These are phyloP conservation scores for Uria lomvia DNA, from an alignment of 2,113 vertebrate genomes.

Conservation along the genomic window DNA sequence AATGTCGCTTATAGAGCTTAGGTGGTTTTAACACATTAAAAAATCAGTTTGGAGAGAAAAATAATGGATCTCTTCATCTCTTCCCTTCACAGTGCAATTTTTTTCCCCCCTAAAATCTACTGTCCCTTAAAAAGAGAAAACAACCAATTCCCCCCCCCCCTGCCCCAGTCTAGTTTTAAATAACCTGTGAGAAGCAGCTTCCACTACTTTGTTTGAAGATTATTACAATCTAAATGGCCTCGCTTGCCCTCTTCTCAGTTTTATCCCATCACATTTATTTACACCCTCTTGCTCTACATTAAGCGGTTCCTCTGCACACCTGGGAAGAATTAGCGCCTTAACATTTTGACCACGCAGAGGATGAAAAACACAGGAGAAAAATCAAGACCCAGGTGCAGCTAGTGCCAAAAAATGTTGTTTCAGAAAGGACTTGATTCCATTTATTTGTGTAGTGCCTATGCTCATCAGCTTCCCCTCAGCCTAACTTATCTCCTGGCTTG, in stretches of 20 bases:
- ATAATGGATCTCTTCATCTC: not conserved
- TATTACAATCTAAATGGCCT: not conserved
- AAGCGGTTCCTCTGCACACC: not conserved
- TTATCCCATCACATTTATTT: slow-evolving; percentile 36
- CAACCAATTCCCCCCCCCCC: no score
- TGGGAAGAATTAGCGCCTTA: not conserved
- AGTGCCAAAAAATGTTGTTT: not conserved
- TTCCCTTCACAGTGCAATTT: not conserved
- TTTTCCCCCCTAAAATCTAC: not conserved
- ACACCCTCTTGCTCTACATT: not conserved
- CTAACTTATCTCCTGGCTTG: not conserved
- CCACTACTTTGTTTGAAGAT: not conserved
- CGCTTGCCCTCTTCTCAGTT: not conserved
- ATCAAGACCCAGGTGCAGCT: not conserved
- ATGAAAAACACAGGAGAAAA: not conserved
- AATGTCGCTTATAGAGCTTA: not conserved
- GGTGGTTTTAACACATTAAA: not conserved
- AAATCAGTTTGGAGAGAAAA: not conserved
- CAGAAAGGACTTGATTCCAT: not conserved
- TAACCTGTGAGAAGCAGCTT: not conserved
- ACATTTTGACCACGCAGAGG: not conserved
- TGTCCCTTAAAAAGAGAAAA: not conserved
- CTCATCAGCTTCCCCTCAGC: not conserved
- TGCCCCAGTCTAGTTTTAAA: not conserved
- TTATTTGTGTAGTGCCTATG: not conserved